Base-by-base conservation (phyloP, 2,888 invertebrate species). In the Zelleria hepariella region DNA sequence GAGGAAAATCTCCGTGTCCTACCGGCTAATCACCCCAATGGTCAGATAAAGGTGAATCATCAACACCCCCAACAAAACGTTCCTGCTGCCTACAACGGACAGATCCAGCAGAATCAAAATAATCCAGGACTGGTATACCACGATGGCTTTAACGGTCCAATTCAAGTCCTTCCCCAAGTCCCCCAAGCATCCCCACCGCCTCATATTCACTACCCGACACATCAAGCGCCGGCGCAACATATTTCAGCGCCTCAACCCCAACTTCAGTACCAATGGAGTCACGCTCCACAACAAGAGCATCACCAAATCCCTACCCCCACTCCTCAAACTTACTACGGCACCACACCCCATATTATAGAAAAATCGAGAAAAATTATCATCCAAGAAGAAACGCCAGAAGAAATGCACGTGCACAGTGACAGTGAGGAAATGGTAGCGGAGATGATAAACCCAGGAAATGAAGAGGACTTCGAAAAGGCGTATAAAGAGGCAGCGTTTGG, bases 401-500 rank as follows among this genome's bases (percentile, higher is more conserved):
- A 78, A 62, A 73, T 72, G 60, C 76, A 79, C 26, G 71, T 73
- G 57, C 70, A 76, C 20, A 10, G 32, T 58, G 82, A n/a, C n/a
- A 70, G 71, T 58, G 82, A 82, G 65, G 75, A 83, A 63, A 69
- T 78, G 59, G 71, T 72, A 57, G 77, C 75, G 26, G 75, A 80
- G 67, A 74, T 77, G 62, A 67, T 78, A 0, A 74, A 76, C 24
- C 72, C 76, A n/a, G 81, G 84, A 61, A 42, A 42, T 4, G 80
- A 81, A 64, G 82, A 86, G 58, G 80, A 86, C 62, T 89, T 89
- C 64, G 87, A 89, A 64, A 82, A 81, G 57, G 82, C 80, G 2
- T 89, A 89, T 59, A 79, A 85, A 67, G 72, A 86, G 58, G 78
- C 89, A 18, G 86, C 89, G 0, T 73, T 74, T 58, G 88, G 87